Evolutionary conservation across 2,888 invertebrate genomes (phyloP).

Genomic region (Chouioia cunea): DNA sequence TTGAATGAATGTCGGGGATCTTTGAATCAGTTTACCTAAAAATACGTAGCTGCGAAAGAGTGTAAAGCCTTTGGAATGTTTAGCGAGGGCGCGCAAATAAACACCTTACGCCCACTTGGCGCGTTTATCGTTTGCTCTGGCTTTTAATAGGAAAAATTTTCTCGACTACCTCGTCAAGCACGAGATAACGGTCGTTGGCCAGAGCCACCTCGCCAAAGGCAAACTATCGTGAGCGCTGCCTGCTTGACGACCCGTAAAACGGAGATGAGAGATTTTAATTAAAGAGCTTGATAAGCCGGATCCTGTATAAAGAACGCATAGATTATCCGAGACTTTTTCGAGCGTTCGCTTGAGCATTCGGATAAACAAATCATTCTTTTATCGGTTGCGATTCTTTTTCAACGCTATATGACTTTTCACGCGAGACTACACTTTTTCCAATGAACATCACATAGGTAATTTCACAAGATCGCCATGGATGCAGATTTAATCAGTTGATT

Average conservation of each 20-base stretch:
- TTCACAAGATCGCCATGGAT: too few relatives aligned
- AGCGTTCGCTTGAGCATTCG: too few relatives aligned
- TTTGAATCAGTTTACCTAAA: constrained; percentile 47
- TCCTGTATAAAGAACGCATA: constrained; percentile 3
- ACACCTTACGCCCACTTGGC: constrained; percentile 22
- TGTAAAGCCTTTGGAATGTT: constrained; percentile 34
- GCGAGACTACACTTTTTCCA: too few relatives aligned
- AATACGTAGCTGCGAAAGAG: constrained; percentile 36
- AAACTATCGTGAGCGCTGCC: constrained; percentile 14
- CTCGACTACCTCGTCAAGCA: constrained; percentile 1
- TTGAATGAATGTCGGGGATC: not conserved
- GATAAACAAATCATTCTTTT: too few relatives aligned
- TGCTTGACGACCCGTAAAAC: constrained; percentile 23
- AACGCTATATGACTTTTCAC: too few relatives aligned
- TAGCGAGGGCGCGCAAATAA: constrained; percentile 23
- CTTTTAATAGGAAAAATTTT: constrained; percentile 23
- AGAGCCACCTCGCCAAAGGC: constrained; percentile 9
- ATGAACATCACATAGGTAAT: too few relatives aligned
- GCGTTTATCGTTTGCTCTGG: constrained; percentile 9
- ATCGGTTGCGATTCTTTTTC: too few relatives aligned
- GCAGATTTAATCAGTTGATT: too few relatives aligned
- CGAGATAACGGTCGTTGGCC: constrained; percentile 21
- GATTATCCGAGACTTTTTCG: constrained; percentile 2
- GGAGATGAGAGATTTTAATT: constrained; percentile 32
- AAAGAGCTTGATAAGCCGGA: constrained; percentile 23